These are phyloP conservation scores for Brachionus asplanchnoidis DNA, from an alignment of 1,140 invertebrate genomes.

Conservation along the genomic window DNA sequence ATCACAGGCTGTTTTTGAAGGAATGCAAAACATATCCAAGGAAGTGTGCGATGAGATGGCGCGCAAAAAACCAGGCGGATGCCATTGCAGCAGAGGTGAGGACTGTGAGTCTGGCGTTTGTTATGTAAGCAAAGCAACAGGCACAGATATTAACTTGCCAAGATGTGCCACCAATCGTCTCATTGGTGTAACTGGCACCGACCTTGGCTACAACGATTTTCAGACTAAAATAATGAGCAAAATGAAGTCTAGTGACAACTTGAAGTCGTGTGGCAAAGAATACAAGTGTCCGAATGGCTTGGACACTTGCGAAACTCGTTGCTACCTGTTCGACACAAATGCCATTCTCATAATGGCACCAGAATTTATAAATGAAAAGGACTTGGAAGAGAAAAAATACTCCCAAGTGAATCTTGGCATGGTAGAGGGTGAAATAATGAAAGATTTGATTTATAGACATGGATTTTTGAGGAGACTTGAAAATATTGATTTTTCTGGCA, in stretches of 20 bases:
- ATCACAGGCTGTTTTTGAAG: conserved; percentile 58
- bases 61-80: conserved; percentile 53
- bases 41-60: conserved; percentile 51
- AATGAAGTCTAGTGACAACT: conserved; percentile 55
- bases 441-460: conserved; percentile 57
- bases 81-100: conserved; percentile 47
- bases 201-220: conserved; percentile 58
- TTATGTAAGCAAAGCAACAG: conserved; percentile 53
- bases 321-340: conserved; percentile 57
- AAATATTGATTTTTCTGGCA: conserved; percentile 56
- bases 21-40: conserved; percentile 52
- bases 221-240: conserved; percentile 55
- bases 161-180: conserved; percentile 58
- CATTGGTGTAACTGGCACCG: conserved; percentile 57
- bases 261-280: conserved; percentile 53
- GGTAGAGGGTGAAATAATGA: conserved; percentile 59
- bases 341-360: conserved; percentile 57
- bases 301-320: conserved; percentile 54
- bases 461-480: conserved; percentile 54
- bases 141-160: conserved; percentile 48
- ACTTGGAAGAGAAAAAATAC: conserved; percentile 55
- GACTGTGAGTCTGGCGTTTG: conserved; percentile 50
- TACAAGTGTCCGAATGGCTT: conserved; percentile 55
- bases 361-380: conserved; percentile 54
- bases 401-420: conserved; percentile 54